Percentiles rank a stretch among this genome's conserved stretches.
These are phyloP conservation scores for Melanotaenia trifasciata DNA, from an alignment of 2,797 vertebrate species.

Conservation along the genomic window DNA sequence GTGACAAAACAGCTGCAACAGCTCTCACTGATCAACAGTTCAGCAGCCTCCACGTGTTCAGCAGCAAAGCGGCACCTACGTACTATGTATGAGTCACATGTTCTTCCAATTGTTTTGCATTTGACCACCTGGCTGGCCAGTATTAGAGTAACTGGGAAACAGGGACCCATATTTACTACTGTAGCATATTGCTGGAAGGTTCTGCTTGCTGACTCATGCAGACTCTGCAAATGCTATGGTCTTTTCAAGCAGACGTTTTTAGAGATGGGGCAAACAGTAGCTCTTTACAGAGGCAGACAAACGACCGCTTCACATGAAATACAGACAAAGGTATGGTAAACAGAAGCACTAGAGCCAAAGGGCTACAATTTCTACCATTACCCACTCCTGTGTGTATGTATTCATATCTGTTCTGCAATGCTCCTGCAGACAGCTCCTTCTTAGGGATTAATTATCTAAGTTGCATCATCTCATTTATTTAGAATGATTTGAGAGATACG, in stretches of 20 bases:
- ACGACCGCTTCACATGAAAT: constrained; percentile 52
- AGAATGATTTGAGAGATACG: neutral
- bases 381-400: constrained; percentile 18
- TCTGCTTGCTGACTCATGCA: constrained; percentile 79
- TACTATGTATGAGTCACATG: constrained; percentile 27
- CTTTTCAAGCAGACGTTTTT: constrained; percentile 64
- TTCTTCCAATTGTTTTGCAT: constrained; percentile 46
- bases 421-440: neutral
- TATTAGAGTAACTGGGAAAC: constrained; percentile 23
- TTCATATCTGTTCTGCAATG: constrained; percentile 9
- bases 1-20: neutral
- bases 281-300: constrained; percentile 61
- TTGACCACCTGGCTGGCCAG: constrained; percentile 20
- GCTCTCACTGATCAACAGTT: neutral
- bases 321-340: constrained; percentile 65
- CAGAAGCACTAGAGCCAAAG: constrained; percentile 38
- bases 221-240: constrained; percentile 44
- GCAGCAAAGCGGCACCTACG: neutral
- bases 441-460: neutral
- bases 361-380: constrained; percentile 4
- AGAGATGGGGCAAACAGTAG: constrained; percentile 56
- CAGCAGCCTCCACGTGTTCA: neutral
- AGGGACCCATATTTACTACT: constrained; percentile 40
- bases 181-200: constrained; percentile 51
- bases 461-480: neutral